phyloP scores from a whole-genome alignment of 2,113 vertebrate genomes.

The Euleptes europaea region DNA sequence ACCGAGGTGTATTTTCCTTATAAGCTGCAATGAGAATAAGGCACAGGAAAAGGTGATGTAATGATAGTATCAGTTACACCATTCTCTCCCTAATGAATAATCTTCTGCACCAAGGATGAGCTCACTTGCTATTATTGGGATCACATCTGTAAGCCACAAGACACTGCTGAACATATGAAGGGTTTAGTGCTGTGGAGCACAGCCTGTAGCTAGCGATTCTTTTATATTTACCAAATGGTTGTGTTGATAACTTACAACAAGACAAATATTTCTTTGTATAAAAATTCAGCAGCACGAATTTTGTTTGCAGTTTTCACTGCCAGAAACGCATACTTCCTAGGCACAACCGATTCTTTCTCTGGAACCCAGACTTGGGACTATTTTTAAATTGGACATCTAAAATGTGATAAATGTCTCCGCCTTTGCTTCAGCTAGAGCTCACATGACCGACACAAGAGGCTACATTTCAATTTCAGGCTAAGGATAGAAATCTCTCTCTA shows the following conservation, averaged over 20 bases:
- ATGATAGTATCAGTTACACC: slow-evolving; percentile 92
- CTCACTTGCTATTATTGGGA: slow-evolving; percentile 86
- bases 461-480: slow-evolving; percentile 74
- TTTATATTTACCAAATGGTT: slow-evolving; percentile 44
- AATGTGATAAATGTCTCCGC: slow-evolving; percentile 64
- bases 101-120: slow-evolving; percentile 85
- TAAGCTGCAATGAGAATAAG: slow-evolving; percentile 81
- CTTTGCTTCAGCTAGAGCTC: slow-evolving; percentile 52
- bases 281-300: slow-evolving; percentile 51
- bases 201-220: slow-evolving; percentile 48
- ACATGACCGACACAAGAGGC: slow-evolving; percentile 60
- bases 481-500: slow-evolving; percentile 65
- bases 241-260: slow-evolving; percentile 40
- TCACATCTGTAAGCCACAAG: slow-evolving; percentile 84
- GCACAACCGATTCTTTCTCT: slow-evolving; percentile 57
- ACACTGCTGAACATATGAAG: slow-evolving; percentile 58
- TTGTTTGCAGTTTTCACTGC: slow-evolving; percentile 57
- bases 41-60: slow-evolving; percentile 92
- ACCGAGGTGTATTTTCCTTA: slow-evolving; percentile 70
- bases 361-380: slow-evolving; percentile 60
- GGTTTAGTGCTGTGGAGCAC: slow-evolving; percentile 60
- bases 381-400: slow-evolving; percentile 71
- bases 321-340: slow-evolving; percentile 57
- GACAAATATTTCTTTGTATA: slow-evolving; percentile 15
- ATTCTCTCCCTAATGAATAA: slow-evolving; percentile 88